Percentiles rank a stretch among this genome's conserved stretches.
phyloP scores from a whole-genome alignment of 37 sponge, comb jelly and placozoan genomes.

The Crambe crambe region DNA sequence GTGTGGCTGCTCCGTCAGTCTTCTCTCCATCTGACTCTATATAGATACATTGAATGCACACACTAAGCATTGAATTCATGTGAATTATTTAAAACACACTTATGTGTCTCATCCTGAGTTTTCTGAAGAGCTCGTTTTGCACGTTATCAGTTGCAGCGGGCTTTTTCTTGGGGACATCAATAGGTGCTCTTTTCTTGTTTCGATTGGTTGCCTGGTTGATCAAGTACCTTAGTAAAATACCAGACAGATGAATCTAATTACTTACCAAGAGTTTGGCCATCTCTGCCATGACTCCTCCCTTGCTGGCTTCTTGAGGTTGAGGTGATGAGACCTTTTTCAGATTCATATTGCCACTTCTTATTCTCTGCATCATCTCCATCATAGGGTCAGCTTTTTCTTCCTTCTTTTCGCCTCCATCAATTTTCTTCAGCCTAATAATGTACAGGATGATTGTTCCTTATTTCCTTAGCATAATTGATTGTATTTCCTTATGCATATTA shows the following conservation, averaged over 20 bases:
- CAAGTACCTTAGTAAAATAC: not conserved
- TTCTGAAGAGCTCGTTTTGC: slow-evolving; percentile 48
- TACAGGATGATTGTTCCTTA: not conserved
- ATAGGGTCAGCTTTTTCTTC: slow-evolving; percentile 55
- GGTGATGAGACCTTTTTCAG: slow-evolving; percentile 50
- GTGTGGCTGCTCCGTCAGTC: too few species aligned
- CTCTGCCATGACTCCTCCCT: slow-evolving; percentile 60
- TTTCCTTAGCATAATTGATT: too few species aligned
- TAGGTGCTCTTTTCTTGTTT: slow-evolving; percentile 23
- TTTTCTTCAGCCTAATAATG: slow-evolving; percentile 17
- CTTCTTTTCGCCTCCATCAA: slow-evolving; percentile 3
- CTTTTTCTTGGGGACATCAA: slow-evolving; percentile 27
- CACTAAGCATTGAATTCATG: too few species aligned
- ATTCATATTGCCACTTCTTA: slow-evolving; percentile 56
- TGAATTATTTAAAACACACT: too few species aligned
- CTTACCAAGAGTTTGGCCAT: slow-evolving; percentile 75
- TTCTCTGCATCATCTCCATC: slow-evolving; percentile 73
- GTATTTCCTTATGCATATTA: too few species aligned
- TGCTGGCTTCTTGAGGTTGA: not conserved
- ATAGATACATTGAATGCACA: too few species aligned
- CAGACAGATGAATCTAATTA: not conserved
- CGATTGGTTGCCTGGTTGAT: slow-evolving; percentile 3
- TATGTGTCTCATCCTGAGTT: slow-evolving; percentile 48
- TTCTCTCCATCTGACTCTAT: too few species aligned
- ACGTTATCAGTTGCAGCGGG: too few species aligned